Evolutionary conservation across 2,113 vertebrate genomes (phyloP), one percentile per base, ranked within the genome.

Genomic region (Anoura caudifer): DNA sequence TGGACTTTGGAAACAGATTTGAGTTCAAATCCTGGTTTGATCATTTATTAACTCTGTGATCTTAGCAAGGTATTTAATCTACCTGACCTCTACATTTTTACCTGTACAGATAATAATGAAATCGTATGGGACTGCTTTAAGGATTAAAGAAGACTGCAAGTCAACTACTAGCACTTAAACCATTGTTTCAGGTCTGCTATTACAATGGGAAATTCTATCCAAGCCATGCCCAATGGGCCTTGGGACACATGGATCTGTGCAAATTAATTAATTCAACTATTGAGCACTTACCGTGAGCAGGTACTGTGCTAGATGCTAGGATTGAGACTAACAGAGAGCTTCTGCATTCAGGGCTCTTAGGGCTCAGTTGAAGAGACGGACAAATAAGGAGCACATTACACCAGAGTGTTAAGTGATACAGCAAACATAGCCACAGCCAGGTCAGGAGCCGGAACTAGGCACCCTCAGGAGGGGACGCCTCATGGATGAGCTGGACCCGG

Each of bases 21-120:
- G 69, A 52, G 10, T 41, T 96, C 65, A 95, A 87, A 84, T 70
- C 24, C 12, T 59, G 15, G 43, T 43, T 89, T 91, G 41, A 56
- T 75, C 17, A 73, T 69, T 93, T 43, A 26, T 87, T 93, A 82
- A 26, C 10, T 52, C 15, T 65, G 52, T 36, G 24, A 83, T 94
- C 26, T 96, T 95, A 94, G n/a, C 28, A 72, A 92, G 56, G 13
- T 87, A 11, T 87, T 87, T 50, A 38, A 41, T 41, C 36, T 70
- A 50, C 16, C 38, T 47, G 16, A 73, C 20, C 31, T 73, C 17
- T 86, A 89, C 41, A 69, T 67, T 69, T 87, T 77, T 56, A 63
- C 50, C 65, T 80, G 33, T 79, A 41, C 86, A 69, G 20, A 50
- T 81, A 75, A 73, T 56, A 61, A 77, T 63, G 59, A 7, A 63